Base-by-base conservation (phyloP, 2,888 invertebrate species). In the Drosophila greeni region DNA sequence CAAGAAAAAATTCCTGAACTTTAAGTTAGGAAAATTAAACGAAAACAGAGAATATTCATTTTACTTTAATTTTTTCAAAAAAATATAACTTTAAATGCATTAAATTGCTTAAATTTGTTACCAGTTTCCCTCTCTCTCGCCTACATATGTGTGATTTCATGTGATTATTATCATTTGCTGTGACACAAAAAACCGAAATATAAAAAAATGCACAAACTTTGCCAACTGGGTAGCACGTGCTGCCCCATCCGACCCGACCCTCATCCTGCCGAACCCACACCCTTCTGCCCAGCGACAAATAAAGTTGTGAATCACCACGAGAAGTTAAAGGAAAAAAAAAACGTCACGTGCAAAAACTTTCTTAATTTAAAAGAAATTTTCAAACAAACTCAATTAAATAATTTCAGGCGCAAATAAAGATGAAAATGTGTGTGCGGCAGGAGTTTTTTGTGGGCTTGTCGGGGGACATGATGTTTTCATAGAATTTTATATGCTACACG, bases 351-450 rank as follows among this genome's bases (percentile, higher is more conserved):
- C 77, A 66, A 78, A 70, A 84, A 81, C 72, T 81, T 81, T 81
- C 82, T 79, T 81, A 81, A 81, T 81, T 81, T 81, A 84, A 81
- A 81, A 84, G 80, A 81, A 81, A 84, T 81, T 81, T 82, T 80
- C 75, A 70, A 81, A 84, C 84, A 81, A 81, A 84, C 81, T 82
- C 80, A 81, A 84, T 81, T 81, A 81, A 84, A 84, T 84, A 84
- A 82, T 81, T 82, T 75, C 69, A 70, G 72, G 73, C 74, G 54
- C 71, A 84, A 79, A 84, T 79, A 81, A 84, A 84, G 69, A 84
- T 82, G 73, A 74, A 72, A 53, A 47, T 58, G 69, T 54, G 69
- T 54, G 64, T 40, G 33, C 26, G 36, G 16, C 14, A 33, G 14
- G 14, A 47, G 42, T 20, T 54, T 53, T 48, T 12, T 51, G 62